These are phyloP conservation scores for Agapornis roseicollis DNA, from an alignment of 2,113 vertebrate species.

Conservation along the genomic window DNA sequence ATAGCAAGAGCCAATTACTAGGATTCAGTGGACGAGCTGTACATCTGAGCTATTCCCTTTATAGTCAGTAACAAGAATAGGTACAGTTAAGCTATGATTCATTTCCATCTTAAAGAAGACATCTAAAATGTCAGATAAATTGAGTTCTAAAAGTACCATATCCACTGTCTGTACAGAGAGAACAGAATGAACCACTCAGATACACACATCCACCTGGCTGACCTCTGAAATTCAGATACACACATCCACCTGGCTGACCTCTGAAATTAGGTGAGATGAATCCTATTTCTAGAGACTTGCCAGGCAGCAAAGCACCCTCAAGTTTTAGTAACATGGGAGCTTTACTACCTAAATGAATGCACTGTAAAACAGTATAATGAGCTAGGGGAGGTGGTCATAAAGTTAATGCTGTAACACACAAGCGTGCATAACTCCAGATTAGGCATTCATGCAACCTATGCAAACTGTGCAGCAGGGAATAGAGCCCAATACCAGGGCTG, in stretches of 20 bases:
- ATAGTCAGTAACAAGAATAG: not conserved
- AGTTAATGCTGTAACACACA: not conserved
- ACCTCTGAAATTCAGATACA: not conserved
- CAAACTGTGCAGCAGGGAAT: not conserved
- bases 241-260: not conserved
- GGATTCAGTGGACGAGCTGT: not conserved
- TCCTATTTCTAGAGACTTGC: not conserved
- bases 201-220: not conserved
- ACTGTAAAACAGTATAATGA: not conserved
- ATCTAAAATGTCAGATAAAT: not conserved
- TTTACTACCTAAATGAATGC: not conserved
- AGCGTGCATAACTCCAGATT: not conserved
- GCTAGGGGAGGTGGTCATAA: not conserved
- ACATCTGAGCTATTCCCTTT: not conserved
- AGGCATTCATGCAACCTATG: not conserved
- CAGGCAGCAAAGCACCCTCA: not conserved
- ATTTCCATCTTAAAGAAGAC: not conserved
- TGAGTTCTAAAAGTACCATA: not conserved
- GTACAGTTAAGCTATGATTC: not conserved
- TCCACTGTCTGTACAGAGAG: not conserved
- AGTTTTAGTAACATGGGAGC: not conserved
- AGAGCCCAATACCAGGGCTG: not conserved
- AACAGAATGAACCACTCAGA: not conserved
- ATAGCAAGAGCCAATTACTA: not conserved
- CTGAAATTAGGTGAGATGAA: not conserved